These are phyloP conservation scores for Antitype chi DNA, from an alignment of 2,888 invertebrate genomes.

Conservation along the genomic window DNA sequence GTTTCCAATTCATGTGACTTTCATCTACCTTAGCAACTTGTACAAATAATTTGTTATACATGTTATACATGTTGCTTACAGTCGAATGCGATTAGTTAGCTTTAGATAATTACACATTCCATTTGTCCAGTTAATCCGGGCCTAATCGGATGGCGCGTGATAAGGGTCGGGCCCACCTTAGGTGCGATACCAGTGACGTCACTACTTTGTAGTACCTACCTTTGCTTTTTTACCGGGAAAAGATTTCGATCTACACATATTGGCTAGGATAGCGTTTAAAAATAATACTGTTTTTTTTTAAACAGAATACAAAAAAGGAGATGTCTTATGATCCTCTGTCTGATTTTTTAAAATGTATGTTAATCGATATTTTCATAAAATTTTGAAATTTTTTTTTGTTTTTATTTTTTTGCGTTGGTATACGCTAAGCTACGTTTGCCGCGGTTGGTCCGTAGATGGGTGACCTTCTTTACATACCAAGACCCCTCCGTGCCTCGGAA, in stretches of 20 bases:
- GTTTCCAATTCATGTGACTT: not conserved
- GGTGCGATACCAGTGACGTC: slow-evolving; percentile 65
- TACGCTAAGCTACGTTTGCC: too few relatives aligned
- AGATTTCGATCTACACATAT: not conserved
- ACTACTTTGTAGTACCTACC: slow-evolving; percentile 42
- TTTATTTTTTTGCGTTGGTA: too few relatives aligned
- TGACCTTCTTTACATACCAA: too few relatives aligned
- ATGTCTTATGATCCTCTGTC: too few relatives aligned
- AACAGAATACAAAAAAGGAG: too few relatives aligned
- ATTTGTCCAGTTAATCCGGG: slow-evolving; percentile 87
- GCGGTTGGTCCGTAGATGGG: too few relatives aligned
- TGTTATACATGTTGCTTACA: slow-evolving; percentile 60
- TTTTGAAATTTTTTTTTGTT: too few relatives aligned
- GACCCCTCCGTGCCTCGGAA: too few relatives aligned
- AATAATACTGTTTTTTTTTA: not conserved
- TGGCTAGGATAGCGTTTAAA: not conserved
- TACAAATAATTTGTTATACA: slow-evolving; percentile 37
- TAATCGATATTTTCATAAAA: too few relatives aligned
- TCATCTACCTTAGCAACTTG: not conserved
- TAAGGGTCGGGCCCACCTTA: slow-evolving; percentile 82
- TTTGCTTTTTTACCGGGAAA: slow-evolving; percentile 20
- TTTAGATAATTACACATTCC: slow-evolving; percentile 89
- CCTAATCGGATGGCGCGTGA: slow-evolving; percentile 85
- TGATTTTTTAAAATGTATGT: too few relatives aligned
- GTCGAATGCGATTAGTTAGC: slow-evolving; percentile 80